A percentile compares a stretch with the other conserved stretches of the same genome.
Evolutionary conservation across 2,797 vertebrate genomes (phyloP).

Genomic region (Tauraco hartlaubi): DNA sequence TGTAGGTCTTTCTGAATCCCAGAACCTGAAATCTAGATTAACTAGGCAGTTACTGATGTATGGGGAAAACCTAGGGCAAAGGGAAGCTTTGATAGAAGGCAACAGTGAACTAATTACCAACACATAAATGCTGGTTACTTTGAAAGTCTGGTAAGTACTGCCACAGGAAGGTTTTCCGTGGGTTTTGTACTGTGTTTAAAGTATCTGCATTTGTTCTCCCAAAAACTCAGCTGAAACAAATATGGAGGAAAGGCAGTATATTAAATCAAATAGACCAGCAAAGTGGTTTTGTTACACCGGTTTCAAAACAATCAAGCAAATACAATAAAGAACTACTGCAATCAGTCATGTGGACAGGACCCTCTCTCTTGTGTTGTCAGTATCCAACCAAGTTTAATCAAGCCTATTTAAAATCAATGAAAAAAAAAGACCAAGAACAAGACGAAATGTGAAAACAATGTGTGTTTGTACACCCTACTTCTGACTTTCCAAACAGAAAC

Average conservation of each 20-base stretch:
- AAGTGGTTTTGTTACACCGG: background rate
- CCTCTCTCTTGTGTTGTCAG: background rate
- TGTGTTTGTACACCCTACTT: background rate
- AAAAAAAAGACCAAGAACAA: background rate
- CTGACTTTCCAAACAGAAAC: background rate
- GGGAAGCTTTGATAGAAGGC: background rate
- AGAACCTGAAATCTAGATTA: background rate
- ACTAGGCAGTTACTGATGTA: background rate
- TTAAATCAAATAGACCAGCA: background rate
- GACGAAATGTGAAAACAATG: background rate
- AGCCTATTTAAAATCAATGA: background rate
- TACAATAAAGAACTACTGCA: background rate
- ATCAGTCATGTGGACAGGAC: background rate
- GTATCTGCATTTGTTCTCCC: background rate
- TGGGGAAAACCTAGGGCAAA: background rate
- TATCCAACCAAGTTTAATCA: background rate
- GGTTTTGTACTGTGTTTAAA: background rate
- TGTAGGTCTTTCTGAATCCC: background rate
- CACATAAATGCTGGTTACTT: background rate
- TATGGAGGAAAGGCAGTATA: background rate
- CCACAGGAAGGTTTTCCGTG: background rate
- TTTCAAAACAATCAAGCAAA: background rate
- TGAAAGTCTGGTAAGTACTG: background rate
- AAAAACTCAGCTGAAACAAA: background rate
- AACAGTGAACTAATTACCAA: background rate